Base-by-base conservation (phyloP, 1,140 invertebrate species). In the Zaprionus ornatus region DNA sequence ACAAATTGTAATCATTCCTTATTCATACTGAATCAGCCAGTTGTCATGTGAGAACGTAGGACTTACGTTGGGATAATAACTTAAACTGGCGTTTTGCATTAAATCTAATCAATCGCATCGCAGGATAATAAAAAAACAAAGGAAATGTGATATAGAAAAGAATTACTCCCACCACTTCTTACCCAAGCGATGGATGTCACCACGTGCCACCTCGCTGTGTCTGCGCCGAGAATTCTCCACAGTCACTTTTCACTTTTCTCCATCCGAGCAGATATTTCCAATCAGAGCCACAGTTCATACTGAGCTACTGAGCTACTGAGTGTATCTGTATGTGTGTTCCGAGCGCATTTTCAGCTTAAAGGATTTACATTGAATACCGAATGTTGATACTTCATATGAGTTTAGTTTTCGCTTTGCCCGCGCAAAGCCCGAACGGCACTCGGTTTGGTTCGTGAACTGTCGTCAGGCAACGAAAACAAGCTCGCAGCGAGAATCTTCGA, bases 311-410 rank as follows among this genome's bases (percentile, higher is more conserved):
- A 4, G 23, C n/a, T n/a, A n/a, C n/a, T n/a, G n/a, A n/a, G n/a
- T n/a, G 61, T 21, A 17, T 29, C 32, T 40, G 54, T 57, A 42
- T 67, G 42, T 50, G 54, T 69, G 48, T 65, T 66, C 61, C 67
- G 54, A 80, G 80, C 80, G 84, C 84, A 87, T 88, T 88, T 87
- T 52, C 74, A 74, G 85, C 84, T 87, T 88, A 87, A 84, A 90
- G 80, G 84, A 87, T 87, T 87, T 87, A 84, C 85, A 84, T 84
- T 84, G 84, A 87, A 84, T 81, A 80, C 84, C 63, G 84, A 88
- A 84, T 88, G 81, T 77, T 87, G 80, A 90, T 87, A 87, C 84
- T 88, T 75, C 84, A 87, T 88, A 84, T 84, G 85, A 90, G 84
- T 87, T 87, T 90, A 90, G 85, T 88, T 87, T 77, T 71, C 67